phyloP scores from a whole-genome alignment of 2,888 invertebrate genomes.

The Melipona bicolor region DNA sequence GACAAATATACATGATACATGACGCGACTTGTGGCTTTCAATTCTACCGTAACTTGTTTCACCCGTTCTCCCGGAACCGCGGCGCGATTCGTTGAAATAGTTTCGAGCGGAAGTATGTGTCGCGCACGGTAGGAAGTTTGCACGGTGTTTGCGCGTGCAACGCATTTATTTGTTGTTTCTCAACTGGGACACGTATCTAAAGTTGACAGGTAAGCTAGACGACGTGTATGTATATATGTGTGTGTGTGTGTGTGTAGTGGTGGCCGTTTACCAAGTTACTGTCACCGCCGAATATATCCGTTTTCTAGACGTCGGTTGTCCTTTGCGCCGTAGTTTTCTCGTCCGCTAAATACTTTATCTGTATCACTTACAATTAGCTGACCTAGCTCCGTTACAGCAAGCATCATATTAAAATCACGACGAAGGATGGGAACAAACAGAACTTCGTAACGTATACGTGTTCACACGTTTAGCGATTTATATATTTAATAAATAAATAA shows the following conservation, averaged over 20 bases:
- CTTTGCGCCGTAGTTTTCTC: neutral
- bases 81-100: neutral
- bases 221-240: neutral
- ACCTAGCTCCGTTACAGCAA: neutral
- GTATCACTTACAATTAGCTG: neutral
- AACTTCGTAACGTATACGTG: too few relatives aligned
- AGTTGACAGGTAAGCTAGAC: neutral
- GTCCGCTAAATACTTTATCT: neutral
- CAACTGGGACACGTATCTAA: conserved; percentile 31
- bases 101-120: neutral
- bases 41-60: neutral
- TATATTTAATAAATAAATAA: too few relatives aligned
- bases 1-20: neutral
- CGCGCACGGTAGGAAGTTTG: conserved; percentile 10
- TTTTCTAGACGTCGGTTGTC: neutral
- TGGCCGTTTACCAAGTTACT: conserved; percentile 28
- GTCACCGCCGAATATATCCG: conserved; percentile 35
- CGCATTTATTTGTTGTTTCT: conserved; percentile 35
- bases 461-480: too few relatives aligned
- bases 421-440: too few relatives aligned
- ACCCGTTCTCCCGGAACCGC: neutral
- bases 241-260: neutral
- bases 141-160: conserved; percentile 15
- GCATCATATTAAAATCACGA: too few relatives aligned
- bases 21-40: neutral